Evolutionary conservation across 2,888 invertebrate genomes (phyloP).

Genomic region (Poecilobothrus nobilitatus): DNA sequence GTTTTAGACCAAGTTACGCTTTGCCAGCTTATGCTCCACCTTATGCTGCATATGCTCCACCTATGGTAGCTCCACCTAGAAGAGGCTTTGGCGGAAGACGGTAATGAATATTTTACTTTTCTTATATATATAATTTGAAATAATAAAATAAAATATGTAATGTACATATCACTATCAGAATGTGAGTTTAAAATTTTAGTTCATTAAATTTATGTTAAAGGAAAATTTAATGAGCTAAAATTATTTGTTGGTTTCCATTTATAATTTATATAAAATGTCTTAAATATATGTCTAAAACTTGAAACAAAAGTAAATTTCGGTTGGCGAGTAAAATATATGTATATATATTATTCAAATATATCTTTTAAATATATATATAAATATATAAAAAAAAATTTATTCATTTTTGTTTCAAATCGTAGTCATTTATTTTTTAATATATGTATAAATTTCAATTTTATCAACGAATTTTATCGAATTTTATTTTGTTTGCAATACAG

Average conservation of each 20-base stretch:
- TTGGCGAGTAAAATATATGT: no score
- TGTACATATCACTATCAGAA: no score
- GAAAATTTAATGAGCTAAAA: background rate
- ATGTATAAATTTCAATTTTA: no score
- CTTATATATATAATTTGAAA: background rate
- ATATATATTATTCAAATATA: no score
- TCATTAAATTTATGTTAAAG: background rate
- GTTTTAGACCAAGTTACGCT: conserved; percentile 35
- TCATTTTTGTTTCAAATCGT: no score
- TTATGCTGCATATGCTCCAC: conserved; percentile 47
- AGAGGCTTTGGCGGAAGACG: conserved; percentile 43
- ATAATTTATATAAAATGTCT: background rate
- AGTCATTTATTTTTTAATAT: no score
- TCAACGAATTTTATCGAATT: background rate
- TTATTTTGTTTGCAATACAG: background rate
- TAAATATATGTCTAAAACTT: no score
- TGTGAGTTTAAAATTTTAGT: background rate
- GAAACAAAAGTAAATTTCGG: background rate
- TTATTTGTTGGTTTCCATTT: background rate
- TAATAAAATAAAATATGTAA: background rate
- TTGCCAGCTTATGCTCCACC: conserved; percentile 44
- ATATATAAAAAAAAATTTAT: background rate
- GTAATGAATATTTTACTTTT: conserved; percentile 22
- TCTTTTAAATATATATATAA: background rate
- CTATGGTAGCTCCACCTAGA: conserved; percentile 44